Percentiles rank a stretch among this genome's conserved stretches.
These are phyloP conservation scores for Rhinoderma darwinii DNA, from an alignment of 2,113 vertebrate species.

Conservation along the genomic window DNA sequence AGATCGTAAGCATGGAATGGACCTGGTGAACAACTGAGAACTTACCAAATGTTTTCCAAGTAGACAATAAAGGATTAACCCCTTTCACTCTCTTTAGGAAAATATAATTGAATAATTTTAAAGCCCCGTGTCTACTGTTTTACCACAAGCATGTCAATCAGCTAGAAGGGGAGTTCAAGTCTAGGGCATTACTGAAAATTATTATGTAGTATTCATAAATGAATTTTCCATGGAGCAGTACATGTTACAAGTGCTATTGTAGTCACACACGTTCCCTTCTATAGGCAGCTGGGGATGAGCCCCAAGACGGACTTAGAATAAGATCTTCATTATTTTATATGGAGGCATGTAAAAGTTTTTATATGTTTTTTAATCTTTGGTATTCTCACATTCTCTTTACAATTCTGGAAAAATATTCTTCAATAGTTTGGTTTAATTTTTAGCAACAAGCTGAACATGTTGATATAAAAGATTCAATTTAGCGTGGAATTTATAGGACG, in stretches of 20 bases:
- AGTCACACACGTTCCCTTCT: background rate
- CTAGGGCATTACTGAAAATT: background rate
- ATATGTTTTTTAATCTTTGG: too few species aligned
- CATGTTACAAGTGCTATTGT: background rate
- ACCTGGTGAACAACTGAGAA: conserved; percentile 4
- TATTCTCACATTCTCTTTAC: too few species aligned
- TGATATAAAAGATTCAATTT: too few species aligned
- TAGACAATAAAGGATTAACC: conserved; percentile 31
- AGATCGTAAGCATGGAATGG: background rate
- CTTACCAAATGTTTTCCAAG: conserved; percentile 30
- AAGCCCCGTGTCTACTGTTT: conserved; percentile 11
- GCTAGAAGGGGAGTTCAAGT: background rate
- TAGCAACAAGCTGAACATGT: too few species aligned
- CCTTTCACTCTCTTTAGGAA: conserved; percentile 22
- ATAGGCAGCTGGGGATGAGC: background rate
- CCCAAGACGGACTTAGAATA: too few species aligned
- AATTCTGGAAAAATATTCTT: too few species aligned
- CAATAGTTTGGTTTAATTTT: too few species aligned
- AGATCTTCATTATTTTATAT: too few species aligned
- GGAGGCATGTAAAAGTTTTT: too few species aligned
- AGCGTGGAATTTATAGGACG: too few species aligned
- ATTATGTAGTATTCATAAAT: background rate
- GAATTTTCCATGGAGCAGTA: background rate
- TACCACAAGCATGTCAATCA: conserved; percentile 21
- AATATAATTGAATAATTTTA: background rate